Conservation (phyloP, 2,797 vertebrate species). For the Pogonophryne albipinna region DNA sequence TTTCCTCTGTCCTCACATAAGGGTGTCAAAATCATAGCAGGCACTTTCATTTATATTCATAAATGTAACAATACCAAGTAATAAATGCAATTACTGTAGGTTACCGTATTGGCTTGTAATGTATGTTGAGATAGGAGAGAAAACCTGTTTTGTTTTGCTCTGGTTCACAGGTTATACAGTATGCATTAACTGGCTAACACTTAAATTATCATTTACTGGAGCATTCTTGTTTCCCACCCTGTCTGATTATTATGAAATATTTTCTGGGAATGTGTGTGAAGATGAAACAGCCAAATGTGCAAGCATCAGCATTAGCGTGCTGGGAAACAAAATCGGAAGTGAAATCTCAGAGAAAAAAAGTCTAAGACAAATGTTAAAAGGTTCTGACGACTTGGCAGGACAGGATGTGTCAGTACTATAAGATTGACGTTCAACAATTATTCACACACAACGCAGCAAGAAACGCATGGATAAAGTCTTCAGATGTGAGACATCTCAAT, state of each 20-base stretch:
- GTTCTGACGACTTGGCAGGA: not conserved
- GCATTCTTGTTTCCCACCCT: no score
- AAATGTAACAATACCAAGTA: not conserved
- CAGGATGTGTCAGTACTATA: slow-evolving; percentile 4
- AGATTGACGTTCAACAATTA: slow-evolving; percentile 1
- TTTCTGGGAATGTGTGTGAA: not conserved
- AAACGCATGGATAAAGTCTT: slow-evolving; percentile 11
- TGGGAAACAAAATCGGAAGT: not conserved
- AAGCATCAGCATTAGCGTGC: slow-evolving; percentile 1
- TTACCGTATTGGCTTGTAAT: not conserved
- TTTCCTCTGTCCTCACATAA: not conserved
- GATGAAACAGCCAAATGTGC: not conserved
- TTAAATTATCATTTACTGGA: not conserved
- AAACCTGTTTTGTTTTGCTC: not conserved
- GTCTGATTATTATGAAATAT: slow-evolving; percentile 20
- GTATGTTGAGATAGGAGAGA: not conserved
- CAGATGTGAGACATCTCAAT: slow-evolving; percentile 2
- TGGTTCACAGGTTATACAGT: not conserved
- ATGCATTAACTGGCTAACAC: not conserved
- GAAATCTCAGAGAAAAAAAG: no score
- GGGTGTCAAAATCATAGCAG: not conserved
- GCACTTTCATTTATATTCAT: not conserved
- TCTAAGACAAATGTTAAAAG: not conserved
- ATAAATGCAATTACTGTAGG: not conserved
- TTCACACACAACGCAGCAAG: slow-evolving; percentile 17